Base-by-base conservation (phyloP, 2,113 vertebrate genomes). In the Rhombomys opimus region DNA sequence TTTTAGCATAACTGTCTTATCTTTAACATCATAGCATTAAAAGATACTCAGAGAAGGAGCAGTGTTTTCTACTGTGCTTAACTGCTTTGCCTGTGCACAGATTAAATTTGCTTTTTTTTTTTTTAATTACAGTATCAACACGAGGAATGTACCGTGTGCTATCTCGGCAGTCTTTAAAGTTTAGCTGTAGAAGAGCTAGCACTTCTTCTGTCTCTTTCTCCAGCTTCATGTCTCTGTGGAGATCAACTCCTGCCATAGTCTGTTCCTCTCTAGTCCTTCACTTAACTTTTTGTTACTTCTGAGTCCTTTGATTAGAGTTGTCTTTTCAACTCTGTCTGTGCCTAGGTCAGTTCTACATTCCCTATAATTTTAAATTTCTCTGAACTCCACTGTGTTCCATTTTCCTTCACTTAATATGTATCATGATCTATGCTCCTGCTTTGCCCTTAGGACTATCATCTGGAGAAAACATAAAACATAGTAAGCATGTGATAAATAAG, bases 401-500 rank as follows among this genome's bases (percentile, higher is more conserved):
- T 68, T 41, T 12, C 27, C 46, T 94, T 92, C 27, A 72, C 38
- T 94, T 77, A 87, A 78, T 52, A 63, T 80, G 54, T 90, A 82
- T 65, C 23, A 89, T 11, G 75, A 20, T 78, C 63, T 87, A n/a
- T 35, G 0, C 89, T 85, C 52, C 59, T 93, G 5, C 82, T 25
- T 54, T 32, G 91, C 77, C 22, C 65, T 46, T 95, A 72, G 25
- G 22, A 82, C 73, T 67, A 1, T 67, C 57, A 82, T 27, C 41
- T 87, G 52, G 5, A 96, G 35, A 73, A 93, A 92, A 92, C 32
- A 85, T 23, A 75, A 91, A 88, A 1, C 15, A 85, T 20, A 77
- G 5, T 38, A 85, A 93, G 72, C 10, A 27, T 18, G 20, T 27
- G 86, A 41, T 88, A 97, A 92, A 77, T 95, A 89, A 65, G 18